Evolutionary conservation across 2,797 vertebrate species (phyloP), one percentile per base, ranked within the genome.

Genomic region (Podarcis siculus): DNA sequence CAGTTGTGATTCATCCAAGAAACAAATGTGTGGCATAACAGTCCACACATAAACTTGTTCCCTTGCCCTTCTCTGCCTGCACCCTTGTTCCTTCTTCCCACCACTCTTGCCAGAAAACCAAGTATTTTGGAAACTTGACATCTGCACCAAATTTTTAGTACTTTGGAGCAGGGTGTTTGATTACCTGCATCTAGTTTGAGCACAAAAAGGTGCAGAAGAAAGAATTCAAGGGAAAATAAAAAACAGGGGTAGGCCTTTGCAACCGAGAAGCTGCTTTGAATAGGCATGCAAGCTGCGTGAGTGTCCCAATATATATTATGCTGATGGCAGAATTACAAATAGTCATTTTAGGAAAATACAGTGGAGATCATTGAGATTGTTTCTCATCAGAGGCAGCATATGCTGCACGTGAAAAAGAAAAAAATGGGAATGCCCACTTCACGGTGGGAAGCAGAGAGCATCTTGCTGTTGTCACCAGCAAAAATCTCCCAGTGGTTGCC

Each of bases 1-100:
- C 32, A 58, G 49, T n/a, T 92, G 66, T 91, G 76, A 84, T 89
- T 84, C 58, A 83, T n/a, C 55, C 86, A 82, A 92, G 93, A 90
- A 83, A 90, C 82, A 76, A 85, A 69, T 88, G 49, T 79, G 83
- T 80, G 4, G 5, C 86, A 69, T 55, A 55, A 55, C 49, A 55
- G 13, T 55, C 49, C 13, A 4, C 49, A 55, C 49, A 55, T 55
- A 55, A 55, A 55, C 49, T 4, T 55, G n/a, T 72, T 6, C 4
- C n/a, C 13, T 72, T 72, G 71, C 66, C 39, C 25, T 45, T 49
- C 25, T 30, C 27, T 45, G 13, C 6, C 25, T 49, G 25, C 4
- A 45, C 42, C 9, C 75, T 10, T 77, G 39, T 2, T 42, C 23
- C 23, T 25, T 17, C 42, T 78, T 78, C 42, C 45, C 12, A n/a